Evolutionary conservation across 37 sponge, comb jelly and placozoan species (phyloP).

Genomic region (Spongilla lacustris): DNA sequence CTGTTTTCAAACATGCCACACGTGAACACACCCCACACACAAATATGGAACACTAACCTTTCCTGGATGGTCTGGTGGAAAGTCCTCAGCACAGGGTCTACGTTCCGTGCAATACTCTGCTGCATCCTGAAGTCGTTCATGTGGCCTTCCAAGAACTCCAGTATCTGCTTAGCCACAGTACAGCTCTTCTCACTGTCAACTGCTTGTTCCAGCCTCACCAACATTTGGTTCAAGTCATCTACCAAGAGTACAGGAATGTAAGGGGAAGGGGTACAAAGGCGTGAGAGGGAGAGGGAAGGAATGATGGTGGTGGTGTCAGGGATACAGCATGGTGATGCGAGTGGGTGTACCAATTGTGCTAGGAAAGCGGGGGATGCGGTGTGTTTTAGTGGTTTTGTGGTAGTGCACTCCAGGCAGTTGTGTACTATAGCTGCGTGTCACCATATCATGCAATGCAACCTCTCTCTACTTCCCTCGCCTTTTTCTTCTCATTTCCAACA

Average conservation of each 20-base stretch:
- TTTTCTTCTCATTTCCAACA: no score
- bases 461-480: no score
- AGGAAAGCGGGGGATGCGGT: background rate
- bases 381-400: background rate
- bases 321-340: no score
- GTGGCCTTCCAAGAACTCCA: constrained; percentile 56
- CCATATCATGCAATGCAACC: background rate
- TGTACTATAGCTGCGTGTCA: background rate
- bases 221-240: constrained; percentile 74
- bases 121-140: constrained; percentile 33
- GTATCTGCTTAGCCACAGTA: constrained; percentile 47
- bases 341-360: no score
- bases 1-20: no score
- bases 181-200: constrained; percentile 49
- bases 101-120: constrained; percentile 26
- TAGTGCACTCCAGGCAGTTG: background rate
- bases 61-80: constrained; percentile 31
- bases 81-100: constrained; percentile 28
- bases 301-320: background rate
- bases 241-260: background rate
- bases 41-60: background rate
- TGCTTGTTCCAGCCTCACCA: constrained; percentile 57
- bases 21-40: background rate
- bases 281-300: background rate
- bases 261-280: no score